Evolutionary conservation across 2,888 invertebrate genomes (phyloP), one percentile per base, ranked within the genome.

Genomic region (Dermolepida albohirtum): DNA sequence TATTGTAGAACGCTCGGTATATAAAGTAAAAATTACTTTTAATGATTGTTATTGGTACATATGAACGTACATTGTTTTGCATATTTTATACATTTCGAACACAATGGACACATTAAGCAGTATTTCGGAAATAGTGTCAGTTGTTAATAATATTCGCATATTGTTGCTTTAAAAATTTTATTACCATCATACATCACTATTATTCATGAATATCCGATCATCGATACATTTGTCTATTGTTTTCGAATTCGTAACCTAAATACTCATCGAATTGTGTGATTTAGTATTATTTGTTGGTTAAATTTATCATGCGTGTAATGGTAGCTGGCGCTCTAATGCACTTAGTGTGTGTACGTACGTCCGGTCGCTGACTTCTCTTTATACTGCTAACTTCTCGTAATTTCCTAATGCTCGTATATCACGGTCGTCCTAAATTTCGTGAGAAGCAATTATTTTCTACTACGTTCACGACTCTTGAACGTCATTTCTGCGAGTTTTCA

Each of bases 211-310:
- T 47, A 47, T 62, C 34, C 47, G 59, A 49, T 62, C 8, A 8
- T 43, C 8, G 39, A 47, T 34, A 47, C 47, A 62, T 62, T 62
- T 49, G 47, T 62, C 47, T 47, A 49, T 47, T 62, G 59, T 47
- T 62, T 47, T 47, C 59, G 59, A 62, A 47, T 47, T 44, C 17
- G 47, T 47, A 62, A 34, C 43, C 47, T 43, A 62, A 49, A 49
- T 62, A 14, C 14, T 16, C 59, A 43, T 43, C 47, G 14, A 62
- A 5, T 6, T 10, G 11, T 5, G 29, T 62, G 47, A 62, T 62
- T 62, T 62, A 62, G 59, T 49, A 62, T 34, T 34, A 34, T 47
- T 62, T 8, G 47, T 62, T 47, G 47, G 59, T 34, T 11, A 34
- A 16, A 34, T 62, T 12, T 34, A 62, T 47, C 59, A 14, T 16